Conservation (phyloP, 2,888 invertebrate genomes). For the Entomobrya proxima region DNA sequence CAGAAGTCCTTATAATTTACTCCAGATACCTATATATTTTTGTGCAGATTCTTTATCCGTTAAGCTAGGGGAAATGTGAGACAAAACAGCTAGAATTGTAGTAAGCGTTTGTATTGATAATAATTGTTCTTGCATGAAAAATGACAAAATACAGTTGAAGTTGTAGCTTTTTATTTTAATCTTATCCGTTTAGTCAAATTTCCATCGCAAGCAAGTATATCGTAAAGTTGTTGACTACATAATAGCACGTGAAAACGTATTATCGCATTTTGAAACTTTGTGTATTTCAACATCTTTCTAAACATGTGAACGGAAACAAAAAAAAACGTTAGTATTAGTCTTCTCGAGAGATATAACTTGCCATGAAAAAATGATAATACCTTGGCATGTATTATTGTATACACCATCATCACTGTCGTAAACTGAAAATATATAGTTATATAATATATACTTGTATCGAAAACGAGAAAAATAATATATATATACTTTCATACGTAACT, state of each 20-base stretch:
- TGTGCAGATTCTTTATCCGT: constrained; percentile 21
- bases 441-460: not conserved
- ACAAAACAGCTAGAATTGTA: not conserved
- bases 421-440: not conserved
- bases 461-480: constrained; percentile 56
- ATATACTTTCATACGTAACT: constrained; percentile 63
- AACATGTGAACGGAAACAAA: not conserved
- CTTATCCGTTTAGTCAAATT: constrained; percentile 19
- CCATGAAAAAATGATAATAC: not conserved
- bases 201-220: constrained; percentile 2
- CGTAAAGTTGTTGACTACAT: not conserved
- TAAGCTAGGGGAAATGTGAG: not conserved
- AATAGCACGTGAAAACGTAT: constrained; percentile 1
- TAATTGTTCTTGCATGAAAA: not conserved
- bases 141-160: not conserved
- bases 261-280: constrained; percentile 8
- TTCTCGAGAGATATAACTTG: not conserved
- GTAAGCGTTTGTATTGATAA: not conserved
- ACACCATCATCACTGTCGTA: not conserved
- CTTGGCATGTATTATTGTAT: constrained; percentile 6
- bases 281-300: constrained; percentile 36
- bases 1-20: constrained; percentile 13
- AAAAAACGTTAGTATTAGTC: constrained; percentile 23
- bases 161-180: constrained; percentile 3
- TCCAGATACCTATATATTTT: not conserved